Percentiles rank a stretch among this genome's conserved stretches.
phyloP scores from a whole-genome alignment of 2,797 vertebrate species.

The Helostoma temminkii region DNA sequence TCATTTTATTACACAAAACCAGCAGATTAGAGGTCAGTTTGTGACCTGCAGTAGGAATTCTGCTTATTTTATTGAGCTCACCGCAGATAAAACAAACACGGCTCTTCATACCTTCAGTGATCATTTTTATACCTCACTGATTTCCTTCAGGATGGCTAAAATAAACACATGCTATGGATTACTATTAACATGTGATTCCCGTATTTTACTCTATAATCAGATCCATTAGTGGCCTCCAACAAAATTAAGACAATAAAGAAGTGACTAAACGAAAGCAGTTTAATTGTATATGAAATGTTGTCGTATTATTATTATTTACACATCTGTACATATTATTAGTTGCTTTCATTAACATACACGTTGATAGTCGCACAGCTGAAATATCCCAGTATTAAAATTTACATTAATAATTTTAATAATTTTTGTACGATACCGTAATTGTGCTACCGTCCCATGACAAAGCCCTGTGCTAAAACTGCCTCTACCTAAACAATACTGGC shows the following conservation, averaged over 20 bases:
- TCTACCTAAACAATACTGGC: no score
- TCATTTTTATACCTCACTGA: background rate
- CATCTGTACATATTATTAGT: background rate
- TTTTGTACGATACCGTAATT: no score
- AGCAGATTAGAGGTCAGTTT: background rate
- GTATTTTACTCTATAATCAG: background rate
- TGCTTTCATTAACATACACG: background rate
- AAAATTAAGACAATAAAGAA: background rate
- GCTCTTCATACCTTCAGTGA: background rate
- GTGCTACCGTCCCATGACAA: no score
- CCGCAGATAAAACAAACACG: background rate
- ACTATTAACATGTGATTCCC: background rate
- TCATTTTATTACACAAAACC: fast-evolving
- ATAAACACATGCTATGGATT: background rate
- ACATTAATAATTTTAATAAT: no score
- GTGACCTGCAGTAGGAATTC: background rate
- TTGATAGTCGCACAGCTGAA: background rate
- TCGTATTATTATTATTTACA: background rate
- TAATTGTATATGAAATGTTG: no score
- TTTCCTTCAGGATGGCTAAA: background rate
- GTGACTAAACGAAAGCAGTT: no score
- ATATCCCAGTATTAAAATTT: no score
- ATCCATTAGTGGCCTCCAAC: background rate
- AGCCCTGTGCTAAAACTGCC: no score
- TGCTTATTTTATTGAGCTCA: background rate